These are phyloP conservation scores for Pterocles orientalis DNA, from an alignment of 2,113 vertebrate genomes.

Conservation along the genomic window DNA sequence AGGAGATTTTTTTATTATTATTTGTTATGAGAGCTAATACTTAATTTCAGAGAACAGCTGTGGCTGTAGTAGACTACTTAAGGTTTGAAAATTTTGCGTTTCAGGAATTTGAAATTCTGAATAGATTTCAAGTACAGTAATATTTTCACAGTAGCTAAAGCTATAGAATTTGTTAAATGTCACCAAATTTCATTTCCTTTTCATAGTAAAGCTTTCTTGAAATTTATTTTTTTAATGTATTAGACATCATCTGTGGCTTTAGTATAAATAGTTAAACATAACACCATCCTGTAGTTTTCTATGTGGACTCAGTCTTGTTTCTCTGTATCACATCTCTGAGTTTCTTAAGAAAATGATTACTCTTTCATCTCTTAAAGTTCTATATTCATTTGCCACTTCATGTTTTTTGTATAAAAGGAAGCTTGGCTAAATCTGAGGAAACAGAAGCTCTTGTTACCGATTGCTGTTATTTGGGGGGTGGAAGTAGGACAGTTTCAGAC, in stretches of 20 bases:
- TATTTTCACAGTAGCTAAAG: not conserved
- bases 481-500: not conserved
- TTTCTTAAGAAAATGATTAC: not conserved
- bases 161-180: not conserved
- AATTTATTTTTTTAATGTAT: not conserved
- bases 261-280: not conserved
- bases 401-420: not conserved
- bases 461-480: not conserved
- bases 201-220: not conserved
- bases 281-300: not conserved
- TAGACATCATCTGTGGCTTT: not conserved
- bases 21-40: not conserved
- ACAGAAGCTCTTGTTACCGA: not conserved
- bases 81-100: not conserved
- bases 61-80: not conserved
- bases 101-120: not conserved
- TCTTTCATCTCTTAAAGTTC: not conserved
- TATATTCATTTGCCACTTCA: not conserved
- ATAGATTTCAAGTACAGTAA: not conserved
- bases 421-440: not conserved
- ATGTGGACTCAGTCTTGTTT: not conserved
- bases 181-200: not conserved
- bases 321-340: not conserved
- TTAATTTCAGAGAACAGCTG: not conserved
- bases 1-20: not conserved